Percentiles rank a stretch among this genome's conserved stretches.
These are phyloP conservation scores for Botrylloides violaceus DNA, from an alignment of 23 tunicate genomes.

Conservation along the genomic window DNA sequence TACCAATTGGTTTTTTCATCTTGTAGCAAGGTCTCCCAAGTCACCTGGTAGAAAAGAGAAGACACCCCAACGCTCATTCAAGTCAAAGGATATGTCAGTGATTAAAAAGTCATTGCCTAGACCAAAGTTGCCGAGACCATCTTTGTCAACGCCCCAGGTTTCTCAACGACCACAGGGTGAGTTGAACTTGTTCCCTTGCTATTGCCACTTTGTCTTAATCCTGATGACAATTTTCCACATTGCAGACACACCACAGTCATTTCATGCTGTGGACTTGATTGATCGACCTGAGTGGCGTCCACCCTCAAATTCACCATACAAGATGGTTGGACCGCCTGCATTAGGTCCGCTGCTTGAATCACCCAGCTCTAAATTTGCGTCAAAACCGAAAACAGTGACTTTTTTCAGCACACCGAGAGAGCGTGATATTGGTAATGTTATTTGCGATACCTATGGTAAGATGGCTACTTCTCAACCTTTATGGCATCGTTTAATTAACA, in stretches of 20 bases:
- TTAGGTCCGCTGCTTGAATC: slow-evolving; percentile 2
- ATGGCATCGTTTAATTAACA: not conserved
- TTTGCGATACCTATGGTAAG: not conserved
- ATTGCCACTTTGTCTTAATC: no score
- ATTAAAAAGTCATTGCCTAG: not conserved
- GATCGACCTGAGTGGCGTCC: slow-evolving; percentile 23
- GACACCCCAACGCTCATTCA: slow-evolving; percentile 16
- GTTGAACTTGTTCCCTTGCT: no score
- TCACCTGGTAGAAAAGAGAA: not conserved
- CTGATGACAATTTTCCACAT: no score
- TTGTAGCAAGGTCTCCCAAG: not conserved
- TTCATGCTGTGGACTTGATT: not conserved
- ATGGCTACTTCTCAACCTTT: not conserved
- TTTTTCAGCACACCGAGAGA: slow-evolving; percentile 17
- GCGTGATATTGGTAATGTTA: slow-evolving; percentile 9
- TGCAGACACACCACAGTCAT: no score
- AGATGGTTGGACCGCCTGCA: slow-evolving; percentile 5
- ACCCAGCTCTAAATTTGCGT: not conserved
- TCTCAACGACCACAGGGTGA: not conserved
- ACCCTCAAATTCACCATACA: slow-evolving; percentile 10
- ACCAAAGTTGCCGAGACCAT: not conserved
- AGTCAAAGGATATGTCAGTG: not conserved
- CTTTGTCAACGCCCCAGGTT: not conserved
- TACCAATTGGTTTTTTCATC: not conserved
- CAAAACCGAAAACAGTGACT: not conserved